These are phyloP conservation scores for Polymixis lichenea DNA, from an alignment of 2,888 invertebrate genomes.

Conservation along the genomic window DNA sequence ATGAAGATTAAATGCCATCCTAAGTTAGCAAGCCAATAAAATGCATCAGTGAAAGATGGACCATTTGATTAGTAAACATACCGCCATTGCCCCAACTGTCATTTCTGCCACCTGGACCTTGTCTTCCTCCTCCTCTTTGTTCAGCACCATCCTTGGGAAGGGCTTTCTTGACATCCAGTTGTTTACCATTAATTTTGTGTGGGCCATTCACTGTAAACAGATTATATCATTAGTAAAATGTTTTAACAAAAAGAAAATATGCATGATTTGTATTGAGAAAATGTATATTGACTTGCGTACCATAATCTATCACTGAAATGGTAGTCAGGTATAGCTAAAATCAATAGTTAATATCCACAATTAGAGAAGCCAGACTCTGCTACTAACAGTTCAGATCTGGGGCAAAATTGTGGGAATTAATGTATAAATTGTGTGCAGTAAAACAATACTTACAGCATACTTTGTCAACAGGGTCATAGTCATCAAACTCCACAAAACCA, in stretches of 20 bases:
- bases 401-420: slow-evolving; percentile 85
- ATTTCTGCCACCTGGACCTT: slow-evolving; percentile 81
- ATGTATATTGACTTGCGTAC: slow-evolving; percentile 88
- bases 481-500: slow-evolving; percentile 99
- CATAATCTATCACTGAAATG: slow-evolving; percentile 76
- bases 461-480: slow-evolving; percentile 99
- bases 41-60: background rate
- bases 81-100: slow-evolving; percentile 83
- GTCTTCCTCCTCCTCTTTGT: slow-evolving; percentile 89
- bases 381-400: slow-evolving; percentile 84
- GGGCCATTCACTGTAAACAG: slow-evolving; percentile 93
- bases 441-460: slow-evolving; percentile 95
- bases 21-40: background rate
- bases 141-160: slow-evolving; percentile 94
- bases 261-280: slow-evolving; percentile 17
- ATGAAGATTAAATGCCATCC: slow-evolving; percentile 27
- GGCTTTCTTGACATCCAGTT: slow-evolving; percentile 98
- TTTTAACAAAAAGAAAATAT: background rate
- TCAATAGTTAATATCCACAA: slow-evolving; percentile 88
- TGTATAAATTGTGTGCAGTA: slow-evolving; percentile 17
- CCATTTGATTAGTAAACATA: slow-evolving; percentile 37
- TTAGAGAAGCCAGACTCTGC: slow-evolving; percentile 88
- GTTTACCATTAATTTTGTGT: slow-evolving; percentile 96
- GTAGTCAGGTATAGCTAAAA: slow-evolving; percentile 88
- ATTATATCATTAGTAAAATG: slow-evolving; percentile 27